Evolutionary conservation across 2,113 vertebrate genomes (phyloP), one percentile per base, ranked within the genome.

Genomic region (Poeciliopsis prolifica): DNA sequence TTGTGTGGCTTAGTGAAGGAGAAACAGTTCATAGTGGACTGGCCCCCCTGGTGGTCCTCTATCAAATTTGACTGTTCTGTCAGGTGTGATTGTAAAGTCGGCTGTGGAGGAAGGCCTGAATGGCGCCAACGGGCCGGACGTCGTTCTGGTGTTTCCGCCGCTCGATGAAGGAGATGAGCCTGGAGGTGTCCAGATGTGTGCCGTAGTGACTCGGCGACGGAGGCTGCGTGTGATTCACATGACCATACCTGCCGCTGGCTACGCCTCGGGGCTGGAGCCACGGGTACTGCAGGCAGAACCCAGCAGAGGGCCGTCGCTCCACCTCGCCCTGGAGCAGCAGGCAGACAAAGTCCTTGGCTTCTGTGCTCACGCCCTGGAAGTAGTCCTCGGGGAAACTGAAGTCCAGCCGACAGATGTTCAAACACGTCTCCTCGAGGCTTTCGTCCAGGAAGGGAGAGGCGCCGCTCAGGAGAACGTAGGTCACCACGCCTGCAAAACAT

Each of bases 311-410:
- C 15, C 98, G 96, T 69, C 90, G 95, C 85, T 94, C 93, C 0
- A 96, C 94, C 92, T 98, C 97, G 22, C 95, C 92, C 88, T 95
- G 96, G 64, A 99, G 96, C 82, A 99, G 96, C 92, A 95, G 93
- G 79, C 96, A 90, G 90, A 99, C 94, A 75, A 98, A 98, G 90
- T 98, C 96, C 92, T 96, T 96, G 94, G 98, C 98, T 78, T 95
- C 95, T 89, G 95, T 91, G 94, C 97, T 99, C 87, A 99, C 96
- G 70, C 97, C 97, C 90, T 94, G 95, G 91, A 99, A 99, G 96
- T 98, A 99, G 93, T 98, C 97, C 68, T 97, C 97, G 5, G 97
- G 98, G 95, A 99, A 99, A 89, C 97, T 99, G 93, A 98, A 99
- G 95, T 99, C 97, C 90, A 99, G 95, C 65, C 96, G 97, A 93